These are phyloP conservation scores for Bombyx mandarina DNA, from an alignment of 1,140 invertebrate species.

Conservation along the genomic window DNA sequence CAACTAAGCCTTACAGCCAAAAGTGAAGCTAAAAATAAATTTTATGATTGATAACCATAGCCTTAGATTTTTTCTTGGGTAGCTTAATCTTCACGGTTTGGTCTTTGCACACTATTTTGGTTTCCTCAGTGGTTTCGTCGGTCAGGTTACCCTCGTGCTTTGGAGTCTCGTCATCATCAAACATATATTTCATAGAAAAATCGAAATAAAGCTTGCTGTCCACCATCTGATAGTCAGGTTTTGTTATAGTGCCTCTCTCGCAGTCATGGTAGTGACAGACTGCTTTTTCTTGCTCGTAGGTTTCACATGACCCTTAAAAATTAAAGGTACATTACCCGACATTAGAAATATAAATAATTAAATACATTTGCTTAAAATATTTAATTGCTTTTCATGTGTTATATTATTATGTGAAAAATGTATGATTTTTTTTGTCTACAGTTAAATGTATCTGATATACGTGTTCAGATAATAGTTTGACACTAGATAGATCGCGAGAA, in stretches of 20 bases:
- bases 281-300: slow-evolving; percentile 75
- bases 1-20: no score
- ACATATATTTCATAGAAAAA: slow-evolving; percentile 52
- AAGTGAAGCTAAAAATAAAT: slow-evolving; percentile 52
- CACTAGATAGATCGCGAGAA: no score
- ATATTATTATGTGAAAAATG: no score
- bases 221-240: slow-evolving; percentile 51
- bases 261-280: slow-evolving; percentile 75
- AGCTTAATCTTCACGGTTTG: slow-evolving; percentile 18
- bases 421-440: no score
- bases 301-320: slow-evolving; percentile 76
- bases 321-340: not conserved
- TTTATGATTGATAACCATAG: slow-evolving; percentile 63
- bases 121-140: slow-evolving; percentile 11
- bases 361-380: no score
- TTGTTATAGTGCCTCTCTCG: slow-evolving; percentile 57
- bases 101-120: slow-evolving; percentile 6
- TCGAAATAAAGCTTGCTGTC: slow-evolving; percentile 63
- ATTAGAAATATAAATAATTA: not conserved
- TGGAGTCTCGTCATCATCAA: slow-evolving; percentile 25
- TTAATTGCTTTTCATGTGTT: no score
- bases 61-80: slow-evolving; percentile 40
- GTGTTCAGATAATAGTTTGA: no score
- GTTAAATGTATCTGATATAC: no score
- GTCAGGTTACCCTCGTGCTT: slow-evolving; percentile 9